These are phyloP conservation scores for Myanophis thanlyinensis DNA, from an alignment of 2,113 vertebrate species.

Conservation along the genomic window DNA sequence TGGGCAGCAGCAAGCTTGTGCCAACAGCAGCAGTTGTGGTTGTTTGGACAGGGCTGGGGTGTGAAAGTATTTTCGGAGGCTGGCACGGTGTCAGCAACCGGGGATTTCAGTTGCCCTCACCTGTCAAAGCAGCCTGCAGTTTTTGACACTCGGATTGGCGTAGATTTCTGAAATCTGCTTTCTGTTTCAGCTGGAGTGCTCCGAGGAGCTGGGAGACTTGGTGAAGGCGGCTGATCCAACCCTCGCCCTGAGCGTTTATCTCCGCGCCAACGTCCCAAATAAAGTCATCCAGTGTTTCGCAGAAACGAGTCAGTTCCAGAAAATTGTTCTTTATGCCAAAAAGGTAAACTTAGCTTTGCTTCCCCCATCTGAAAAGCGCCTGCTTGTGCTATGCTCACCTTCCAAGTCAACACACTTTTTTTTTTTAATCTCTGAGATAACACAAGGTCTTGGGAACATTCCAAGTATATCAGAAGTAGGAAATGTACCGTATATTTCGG, in stretches of 20 bases:
- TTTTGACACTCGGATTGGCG: background rate
- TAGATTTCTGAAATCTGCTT: constrained; percentile 23
- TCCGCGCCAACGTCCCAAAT: constrained; percentile 88
- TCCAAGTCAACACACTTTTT: background rate
- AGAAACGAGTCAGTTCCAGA: constrained; percentile 93
- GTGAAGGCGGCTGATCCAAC: constrained; percentile 86
- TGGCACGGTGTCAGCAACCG: background rate
- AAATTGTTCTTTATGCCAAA: constrained; percentile 91
- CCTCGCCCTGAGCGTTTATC: constrained; percentile 89
- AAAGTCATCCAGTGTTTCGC: constrained; percentile 97
- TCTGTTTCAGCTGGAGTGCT: constrained; percentile 83
- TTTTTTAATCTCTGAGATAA: constrained; percentile 35
- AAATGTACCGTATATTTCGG: too few relatives aligned
- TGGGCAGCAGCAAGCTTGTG: background rate
- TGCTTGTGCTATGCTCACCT: background rate
- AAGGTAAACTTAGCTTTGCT: constrained; percentile 74
- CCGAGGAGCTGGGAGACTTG: constrained; percentile 90
- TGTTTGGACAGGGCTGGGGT: background rate
- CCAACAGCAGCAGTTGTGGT: background rate
- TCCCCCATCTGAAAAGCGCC: background rate
- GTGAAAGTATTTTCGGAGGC: background rate
- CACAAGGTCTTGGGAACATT: background rate
- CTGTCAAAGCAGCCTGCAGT: background rate
- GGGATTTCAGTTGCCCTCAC: background rate
- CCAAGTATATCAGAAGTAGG: constrained; percentile 1